Conservation (phyloP, 2,797 vertebrate genomes). For the Gastrophryne carolinensis region DNA sequence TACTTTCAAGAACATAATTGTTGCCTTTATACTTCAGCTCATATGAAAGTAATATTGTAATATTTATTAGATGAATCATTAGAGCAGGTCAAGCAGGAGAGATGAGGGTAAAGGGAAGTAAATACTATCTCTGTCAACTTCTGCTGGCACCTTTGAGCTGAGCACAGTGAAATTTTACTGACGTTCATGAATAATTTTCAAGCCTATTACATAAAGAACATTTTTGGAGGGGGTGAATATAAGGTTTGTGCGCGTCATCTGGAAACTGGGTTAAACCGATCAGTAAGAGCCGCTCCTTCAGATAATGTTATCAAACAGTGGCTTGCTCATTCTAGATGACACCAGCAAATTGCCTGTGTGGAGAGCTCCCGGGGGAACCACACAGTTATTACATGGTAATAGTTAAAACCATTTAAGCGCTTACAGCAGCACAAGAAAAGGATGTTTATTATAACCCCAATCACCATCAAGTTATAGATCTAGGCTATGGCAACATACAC, state of each 20-base stretch:
- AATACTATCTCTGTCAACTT: constrained; percentile 12
- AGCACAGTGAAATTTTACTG: neutral
- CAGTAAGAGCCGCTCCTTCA: constrained; percentile 3
- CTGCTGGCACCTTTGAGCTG: constrained; percentile 1
- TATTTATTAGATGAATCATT: neutral
- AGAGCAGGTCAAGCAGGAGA: neutral
- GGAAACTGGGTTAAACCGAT: constrained; percentile 14
- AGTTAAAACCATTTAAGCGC: constrained; percentile 11
- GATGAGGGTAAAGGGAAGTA: constrained; percentile 3
- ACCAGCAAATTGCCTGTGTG: constrained; percentile 26
- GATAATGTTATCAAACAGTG: constrained; percentile 27
- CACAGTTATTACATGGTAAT: neutral
- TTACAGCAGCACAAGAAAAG: constrained; percentile 13
- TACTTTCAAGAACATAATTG: too few species aligned
- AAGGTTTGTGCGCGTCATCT: constrained; percentile 9
- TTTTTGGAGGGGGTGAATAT: neutral
- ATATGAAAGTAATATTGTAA: constrained; percentile 6
- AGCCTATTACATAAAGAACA: neutral
- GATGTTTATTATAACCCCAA: neutral
- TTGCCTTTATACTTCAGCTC: neutral
- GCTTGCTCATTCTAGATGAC: constrained; percentile 30
- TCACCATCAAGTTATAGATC: too few species aligned
- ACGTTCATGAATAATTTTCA: constrained; percentile 7
- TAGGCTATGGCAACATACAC: too few species aligned
- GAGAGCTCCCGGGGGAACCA: neutral